Percentiles rank a stretch among this genome's conserved stretches.
Conservation (phyloP, 2,797 vertebrate genomes). For the Rhincodon typus region DNA sequence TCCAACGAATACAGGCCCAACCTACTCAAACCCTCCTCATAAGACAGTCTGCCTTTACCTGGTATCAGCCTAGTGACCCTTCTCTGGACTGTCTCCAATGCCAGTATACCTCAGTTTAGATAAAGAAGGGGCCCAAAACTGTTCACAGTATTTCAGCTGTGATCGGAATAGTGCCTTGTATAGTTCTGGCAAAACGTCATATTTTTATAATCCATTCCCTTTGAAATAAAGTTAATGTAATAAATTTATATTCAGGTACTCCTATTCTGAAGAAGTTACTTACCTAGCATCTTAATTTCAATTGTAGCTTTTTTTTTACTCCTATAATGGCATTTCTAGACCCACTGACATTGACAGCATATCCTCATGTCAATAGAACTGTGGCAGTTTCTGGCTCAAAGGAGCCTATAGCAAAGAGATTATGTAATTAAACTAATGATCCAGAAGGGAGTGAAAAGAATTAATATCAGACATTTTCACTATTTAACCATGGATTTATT, state of each 20-base stretch:
- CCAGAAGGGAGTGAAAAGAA: not conserved
- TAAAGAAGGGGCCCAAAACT: no score
- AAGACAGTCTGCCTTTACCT: no score
- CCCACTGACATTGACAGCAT: not conserved
- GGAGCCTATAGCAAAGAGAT: not conserved
- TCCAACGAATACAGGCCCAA: no score
- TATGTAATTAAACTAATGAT: not conserved
- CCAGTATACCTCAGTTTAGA: no score
- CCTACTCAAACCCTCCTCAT: no score
- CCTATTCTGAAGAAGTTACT: not conserved
- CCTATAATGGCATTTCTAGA: not conserved
- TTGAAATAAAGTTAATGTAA: no score
- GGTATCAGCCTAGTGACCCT: no score
- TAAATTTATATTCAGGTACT: not conserved
- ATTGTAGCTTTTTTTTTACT: not conserved
- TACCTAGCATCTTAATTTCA: not conserved
- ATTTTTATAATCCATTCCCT: no score
- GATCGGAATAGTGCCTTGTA: no score
- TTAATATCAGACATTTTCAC: not conserved
- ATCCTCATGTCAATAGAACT: not conserved
- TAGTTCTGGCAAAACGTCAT: no score
- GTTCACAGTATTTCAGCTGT: no score
- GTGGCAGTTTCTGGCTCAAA: not conserved
- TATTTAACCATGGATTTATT: not conserved
- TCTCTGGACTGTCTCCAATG: no score